Base-by-base conservation (phyloP, 2,797 vertebrate species). In the Neosilurus hyrtlii region DNA sequence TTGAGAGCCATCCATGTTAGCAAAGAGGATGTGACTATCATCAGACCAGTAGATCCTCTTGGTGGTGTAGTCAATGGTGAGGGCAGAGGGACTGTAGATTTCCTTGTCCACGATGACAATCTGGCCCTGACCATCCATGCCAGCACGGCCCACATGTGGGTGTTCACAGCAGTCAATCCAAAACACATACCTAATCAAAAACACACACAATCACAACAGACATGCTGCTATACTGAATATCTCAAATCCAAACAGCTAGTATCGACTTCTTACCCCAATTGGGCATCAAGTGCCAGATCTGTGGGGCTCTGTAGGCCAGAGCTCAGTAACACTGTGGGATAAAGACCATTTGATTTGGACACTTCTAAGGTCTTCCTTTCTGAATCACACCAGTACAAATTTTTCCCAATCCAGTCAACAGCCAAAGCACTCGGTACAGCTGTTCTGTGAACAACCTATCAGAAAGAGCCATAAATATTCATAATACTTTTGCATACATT, bases 351-450 rank as follows among this genome's bases (percentile, higher is more conserved):
- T 86, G 97, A 95, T 92, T 98, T 99, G 65, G 98, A 99, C 30
- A 99, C 97, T 91, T 99, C 97, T 88, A 99, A 94, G 15, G 96
- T 96, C 91, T 96, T 96, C 92, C 94, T 98, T 88, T 99, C 97
- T 5, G 95, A 94, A 65, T 99, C 98, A 88, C 96, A 98, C 98
- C 97, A 99, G 86, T 99, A 99, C 70, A 99, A 95, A 88, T 99
- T 99, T 90, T 99, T 99, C 83, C 98, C 98, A 85, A 99, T 96
- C 98, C 98, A 99, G 74, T 99, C 97, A 0, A 99, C 97, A 82
- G 98, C 97, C 89, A 99, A 89, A 8, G 97, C 95, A 83, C 97
- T 99, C 81, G 97, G 97, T 80, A 99, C 96, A 9, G 97, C 96
- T 87, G 97, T 96, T 89, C 95, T 96, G 91, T 99, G 97, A 75